Base-by-base conservation (phyloP, 2,888 invertebrate species). In the Camponotus fellah region DNA sequence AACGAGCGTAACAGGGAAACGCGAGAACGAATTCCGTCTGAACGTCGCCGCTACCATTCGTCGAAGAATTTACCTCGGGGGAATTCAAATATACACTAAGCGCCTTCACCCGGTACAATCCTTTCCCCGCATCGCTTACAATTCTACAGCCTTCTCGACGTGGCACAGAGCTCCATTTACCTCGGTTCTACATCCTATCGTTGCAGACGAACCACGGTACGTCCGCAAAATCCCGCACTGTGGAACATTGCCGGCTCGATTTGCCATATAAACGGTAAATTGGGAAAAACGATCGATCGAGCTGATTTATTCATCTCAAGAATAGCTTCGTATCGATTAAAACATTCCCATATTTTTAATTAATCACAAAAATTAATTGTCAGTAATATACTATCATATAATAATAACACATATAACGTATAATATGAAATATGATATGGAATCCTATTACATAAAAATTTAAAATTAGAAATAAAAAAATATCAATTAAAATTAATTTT, bases 71-170 rank as follows among this genome's bases (percentile, higher is more conserved):
- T 87, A 86, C 88, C 88, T 86, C 84, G 80, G 69, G 90, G 91
- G 89, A 91, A 91, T 91, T 91, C 90, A 88, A 91, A 91, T 91
- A 92, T 91, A 91, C 88, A 87, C 86, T 86, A 86, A 89, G 86
- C 88, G 85, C 81, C 77, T 84, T 74, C 75, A 80, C 79, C 60
- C 79, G 46, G 66, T 66, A 72, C 40, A 66, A 75, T 82, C 69
- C 82, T 72, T 49, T 21, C 43, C 56, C 21, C 66, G 49, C 56
- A 43, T 69, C 26, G 62, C 53, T 40, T 43, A 40, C 79, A 74
- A 80, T 79, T 64, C 76, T 34, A 62, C 82, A 68, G 74, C 68
- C 80, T 83, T 76, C 85, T 72, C 82, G 81, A 65, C 62, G 65
- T 62, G 66, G 83, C 75, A 79, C 66, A 80, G n/a, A 84, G 86